Evolutionary conservation across 2,113 vertebrate species (phyloP), one percentile per base, ranked within the genome.

Genomic region (Tylochromis polylepis): DNA sequence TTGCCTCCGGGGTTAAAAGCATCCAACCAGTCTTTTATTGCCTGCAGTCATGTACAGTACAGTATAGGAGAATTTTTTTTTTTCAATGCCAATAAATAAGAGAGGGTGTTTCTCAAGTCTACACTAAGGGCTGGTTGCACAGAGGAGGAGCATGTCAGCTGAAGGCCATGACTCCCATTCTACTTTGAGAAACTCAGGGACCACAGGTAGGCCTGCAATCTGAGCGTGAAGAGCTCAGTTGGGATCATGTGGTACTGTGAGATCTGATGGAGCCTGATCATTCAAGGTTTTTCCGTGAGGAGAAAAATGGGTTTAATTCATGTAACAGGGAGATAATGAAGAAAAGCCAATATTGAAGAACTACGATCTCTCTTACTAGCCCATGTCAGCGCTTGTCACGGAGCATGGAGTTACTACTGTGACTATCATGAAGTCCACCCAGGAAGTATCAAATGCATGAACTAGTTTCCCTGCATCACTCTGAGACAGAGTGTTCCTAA

Each of bases 351-450:
- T 55, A 3, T n/a, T 20, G 20, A 2, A 67, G 62, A 58, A 4
- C 8, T 58, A 1, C 1, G 53, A 31, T 18, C 31, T 36, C 0
- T 62, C 16, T 62, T 62, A n/a, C 18, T 65, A 38, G 60, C n/a
- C 11, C 31, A 38, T 0, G 6, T 5, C 2, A 5, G 11, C 2
- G 27, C 56, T 27, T 58, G 22, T 27, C 22, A 58, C 11, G 12
- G 57, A 29, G 57, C 22, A 38, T 38, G 34, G 60, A 65, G 60
- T n/a, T 34, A n/a, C 60, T 1, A 1, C 31, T 65, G 59, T 0
- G 5, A 62, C n/a, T 38, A 22, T 0, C 34, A 38, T 1, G 2
- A n/a, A n/a, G 3, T 65, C 0, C 60, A 65, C 0, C 11, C 0
- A 51, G 8, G n/a, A 43, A 5, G 14, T 18, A 16, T 11, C 8